Evolutionary conservation across 2,888 invertebrate species (phyloP), one percentile per base, ranked within the genome.

Genomic region (Mimumesa dahlbomi): DNA sequence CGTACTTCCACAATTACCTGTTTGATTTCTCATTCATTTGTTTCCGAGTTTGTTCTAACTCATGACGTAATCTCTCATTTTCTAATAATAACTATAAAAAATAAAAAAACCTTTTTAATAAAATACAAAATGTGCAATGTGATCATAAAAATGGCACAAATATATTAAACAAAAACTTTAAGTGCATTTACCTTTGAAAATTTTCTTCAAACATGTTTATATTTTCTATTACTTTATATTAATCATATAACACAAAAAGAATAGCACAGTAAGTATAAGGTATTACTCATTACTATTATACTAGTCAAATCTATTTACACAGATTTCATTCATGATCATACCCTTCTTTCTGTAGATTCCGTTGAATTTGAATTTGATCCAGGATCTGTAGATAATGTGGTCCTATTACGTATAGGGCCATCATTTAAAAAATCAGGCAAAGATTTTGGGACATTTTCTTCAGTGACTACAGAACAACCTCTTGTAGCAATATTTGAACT

Each of bases 351-450:
- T 11, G 72, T 64, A 9, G 82, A 79, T 29, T 85, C 84, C 45
- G 43, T 43, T 19, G 70, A 77, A 54, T 62, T 70, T n/a, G 79
- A 64, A 14, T 59, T 70, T 62, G 79, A 61, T 52, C 78, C 78
- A 25, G 64, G 31, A 9, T 86, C 84, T 5, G 72, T 63, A 3
- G 82, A 65, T 18, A 77, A 50, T 42, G 79, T 74, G 45, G 78
- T 75, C 89, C 91, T 80, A 90, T 93, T 89, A 34, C 89, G 87
- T 76, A 91, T 91, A 16, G 94, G 94, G 3, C 94, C 94, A 82
- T 94, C 94, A 1, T 93, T 93, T 25, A 94, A 90, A 85, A 94
- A 94, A 82, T 94, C 94, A 1, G 94, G 94, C 70, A 94, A 88
- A 75, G 92, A 91, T 86, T 93, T 92, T 49, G 91, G 90, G 34